Base-by-base conservation (phyloP, 2,797 vertebrate genomes). In the Botia almorhae region DNA sequence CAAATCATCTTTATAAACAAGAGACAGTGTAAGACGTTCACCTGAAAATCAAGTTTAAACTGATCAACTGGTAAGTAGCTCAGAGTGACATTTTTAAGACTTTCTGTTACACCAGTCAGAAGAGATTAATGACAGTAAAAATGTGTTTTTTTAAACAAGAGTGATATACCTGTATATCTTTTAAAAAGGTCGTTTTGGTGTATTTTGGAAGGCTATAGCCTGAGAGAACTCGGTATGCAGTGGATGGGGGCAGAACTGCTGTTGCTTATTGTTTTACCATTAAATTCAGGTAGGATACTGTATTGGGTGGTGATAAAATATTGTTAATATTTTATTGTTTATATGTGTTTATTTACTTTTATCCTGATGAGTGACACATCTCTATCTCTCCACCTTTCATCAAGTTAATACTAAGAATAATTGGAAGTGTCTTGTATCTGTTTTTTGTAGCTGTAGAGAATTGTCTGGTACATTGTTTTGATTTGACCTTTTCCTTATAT, bases 281-380 rank as follows among this genome's bases (percentile, higher is more conserved):
- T 80, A 3, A 79, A 46, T 63, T 72, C 82, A 85, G 82, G 79
- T 85, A 80, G 17, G 56, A 48, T 21, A 69, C 33, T 16, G 21
- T 36, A 2, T 61, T 60, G 48, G 10, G 14, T 60, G 2, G 1
- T 46, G 3, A 61, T 26, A 50, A 33, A 51, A 75, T 33, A 33
- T 33, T 33, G 4, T 3, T 51, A 51, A 21, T n/a, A 17, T 29
- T 4, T 3, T 33, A 33, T 33, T 33, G 33, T 33, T 14, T 58
- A 19, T 3, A 60, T 36, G 5, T 58, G 36, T 58, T 13, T 69
- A 17, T 56, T 17, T 43, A 39, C 8, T 53, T 58, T 58, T 48
- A 39, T 55, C 16, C 5, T 1, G 11, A 26, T 21, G 46, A 50
- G 21, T 53, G 2, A 7, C 56, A 46, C 33, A 33, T 33, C 33